Evolutionary conservation across 2,888 invertebrate genomes (phyloP).

Genomic region (Ceraclea dissimilis): DNA sequence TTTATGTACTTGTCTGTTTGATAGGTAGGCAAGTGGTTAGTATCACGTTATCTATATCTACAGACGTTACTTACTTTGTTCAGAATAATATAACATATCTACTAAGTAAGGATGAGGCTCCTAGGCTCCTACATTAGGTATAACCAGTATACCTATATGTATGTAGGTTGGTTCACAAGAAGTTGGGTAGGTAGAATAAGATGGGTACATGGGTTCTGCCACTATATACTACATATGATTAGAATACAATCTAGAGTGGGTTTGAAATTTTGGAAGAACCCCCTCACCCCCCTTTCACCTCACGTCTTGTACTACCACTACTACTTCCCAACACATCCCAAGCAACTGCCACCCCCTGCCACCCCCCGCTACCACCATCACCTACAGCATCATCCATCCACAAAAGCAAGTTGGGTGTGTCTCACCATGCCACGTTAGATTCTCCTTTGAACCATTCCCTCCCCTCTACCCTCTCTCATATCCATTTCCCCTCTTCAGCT

Average conservation of each 20-base stretch:
- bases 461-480: slow-evolving; percentile 1
- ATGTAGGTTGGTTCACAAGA: too few species aligned
- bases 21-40: too few species aligned
- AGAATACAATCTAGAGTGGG: background rate
- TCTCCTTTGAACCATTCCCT: slow-evolving; percentile 10
- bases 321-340: too few species aligned
- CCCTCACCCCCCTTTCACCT: background rate
- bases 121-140: too few species aligned
- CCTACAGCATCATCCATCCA: background rate
- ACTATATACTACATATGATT: background rate
- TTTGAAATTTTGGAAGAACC: slow-evolving; percentile 1
- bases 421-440: slow-evolving; percentile 7
- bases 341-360: background rate
- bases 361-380: background rate
- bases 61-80: too few species aligned
- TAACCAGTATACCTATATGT: too few species aligned
- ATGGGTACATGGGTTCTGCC: too few species aligned
- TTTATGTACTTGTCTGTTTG: too few species aligned
- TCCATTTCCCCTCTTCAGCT: slow-evolving; percentile 12
- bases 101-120: too few species aligned
- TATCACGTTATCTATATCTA: too few species aligned
- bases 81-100: too few species aligned
- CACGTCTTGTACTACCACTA: background rate
- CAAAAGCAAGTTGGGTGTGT: slow-evolving; percentile 3
- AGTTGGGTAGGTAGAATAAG: too few species aligned